phyloP scores from a whole-genome alignment of 2,113 vertebrate genomes.

The Spea bombifrons region DNA sequence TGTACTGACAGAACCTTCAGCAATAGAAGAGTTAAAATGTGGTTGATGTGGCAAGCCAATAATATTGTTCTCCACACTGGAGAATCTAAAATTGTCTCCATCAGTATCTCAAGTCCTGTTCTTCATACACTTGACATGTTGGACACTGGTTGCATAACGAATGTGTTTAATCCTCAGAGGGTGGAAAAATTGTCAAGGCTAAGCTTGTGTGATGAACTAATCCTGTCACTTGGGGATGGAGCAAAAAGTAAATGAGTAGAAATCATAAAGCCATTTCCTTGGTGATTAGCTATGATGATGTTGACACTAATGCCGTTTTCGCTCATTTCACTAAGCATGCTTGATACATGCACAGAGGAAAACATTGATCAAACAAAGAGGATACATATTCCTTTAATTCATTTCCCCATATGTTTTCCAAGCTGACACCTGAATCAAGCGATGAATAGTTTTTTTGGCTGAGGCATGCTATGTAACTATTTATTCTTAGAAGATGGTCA shows the following conservation, averaged over 20 bases:
- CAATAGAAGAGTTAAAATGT: neutral
- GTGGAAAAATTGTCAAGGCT: constrained; percentile 19
- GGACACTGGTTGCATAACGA: constrained; percentile 22
- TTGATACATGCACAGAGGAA: constrained; percentile 45
- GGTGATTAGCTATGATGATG: constrained; percentile 46
- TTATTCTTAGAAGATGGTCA: neutral
- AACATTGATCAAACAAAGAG: constrained; percentile 37
- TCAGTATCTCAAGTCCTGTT: constrained; percentile 25
- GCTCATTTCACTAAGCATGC: constrained; percentile 39
- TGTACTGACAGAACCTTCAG: neutral
- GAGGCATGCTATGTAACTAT: neutral
- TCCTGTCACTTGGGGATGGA: constrained; percentile 42
- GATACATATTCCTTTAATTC: constrained; percentile 36
- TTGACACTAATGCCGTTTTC: constrained; percentile 46
- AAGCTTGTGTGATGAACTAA: constrained; percentile 45
- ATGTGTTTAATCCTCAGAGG: constrained; percentile 40
- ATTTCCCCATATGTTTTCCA: constrained; percentile 21
- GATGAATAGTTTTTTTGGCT: constrained; percentile 4
- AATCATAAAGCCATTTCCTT: constrained; percentile 56
- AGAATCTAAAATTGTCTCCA: neutral
- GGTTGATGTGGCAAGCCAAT: no score
- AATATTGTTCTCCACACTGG: neutral
- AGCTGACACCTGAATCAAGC: constrained; percentile 21
- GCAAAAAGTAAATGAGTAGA: constrained; percentile 53
- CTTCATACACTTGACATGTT: neutral